Evolutionary conservation across 2,797 vertebrate genomes (phyloP).

Genomic region (Tokudaia muenninki): DNA sequence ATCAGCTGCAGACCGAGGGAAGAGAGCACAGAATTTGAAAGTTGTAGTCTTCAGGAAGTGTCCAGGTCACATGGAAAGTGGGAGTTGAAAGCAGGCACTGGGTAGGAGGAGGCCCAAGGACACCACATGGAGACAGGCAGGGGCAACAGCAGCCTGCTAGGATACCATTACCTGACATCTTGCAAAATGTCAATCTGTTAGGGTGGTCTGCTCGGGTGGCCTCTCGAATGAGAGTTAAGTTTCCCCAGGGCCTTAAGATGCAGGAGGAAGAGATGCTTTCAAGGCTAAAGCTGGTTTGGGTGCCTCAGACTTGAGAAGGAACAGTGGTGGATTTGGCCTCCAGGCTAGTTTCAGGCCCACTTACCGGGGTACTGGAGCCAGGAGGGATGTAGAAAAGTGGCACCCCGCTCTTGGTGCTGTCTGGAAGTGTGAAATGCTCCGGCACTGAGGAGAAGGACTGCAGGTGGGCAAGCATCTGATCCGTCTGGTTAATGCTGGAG

Average conservation of each 20-base stretch:
- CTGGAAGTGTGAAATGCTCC: constrained; percentile 98
- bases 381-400: constrained; percentile 99
- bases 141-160: neutral
- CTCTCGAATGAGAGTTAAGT: neutral
- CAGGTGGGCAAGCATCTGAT: constrained; percentile 98
- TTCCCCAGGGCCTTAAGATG: neutral
- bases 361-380: constrained; percentile 96
- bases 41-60: neutral
- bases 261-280: neutral
- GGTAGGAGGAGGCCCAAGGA: neutral
- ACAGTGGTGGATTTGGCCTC: neutral
- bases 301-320: constrained; percentile 3
- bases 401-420: constrained; percentile 98
- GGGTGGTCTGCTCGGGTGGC: neutral
- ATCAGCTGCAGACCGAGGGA: neutral
- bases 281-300: neutral
- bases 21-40: neutral
- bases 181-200: neutral
- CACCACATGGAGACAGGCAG: neutral
- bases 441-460: constrained; percentile 98
- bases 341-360: neutral
- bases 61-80: neutral
- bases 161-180: neutral
- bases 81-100: neutral
- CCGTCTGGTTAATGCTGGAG: constrained; percentile 97